Conservation (phyloP, 2,797 vertebrate species). For the Anas bahamensis region DNA sequence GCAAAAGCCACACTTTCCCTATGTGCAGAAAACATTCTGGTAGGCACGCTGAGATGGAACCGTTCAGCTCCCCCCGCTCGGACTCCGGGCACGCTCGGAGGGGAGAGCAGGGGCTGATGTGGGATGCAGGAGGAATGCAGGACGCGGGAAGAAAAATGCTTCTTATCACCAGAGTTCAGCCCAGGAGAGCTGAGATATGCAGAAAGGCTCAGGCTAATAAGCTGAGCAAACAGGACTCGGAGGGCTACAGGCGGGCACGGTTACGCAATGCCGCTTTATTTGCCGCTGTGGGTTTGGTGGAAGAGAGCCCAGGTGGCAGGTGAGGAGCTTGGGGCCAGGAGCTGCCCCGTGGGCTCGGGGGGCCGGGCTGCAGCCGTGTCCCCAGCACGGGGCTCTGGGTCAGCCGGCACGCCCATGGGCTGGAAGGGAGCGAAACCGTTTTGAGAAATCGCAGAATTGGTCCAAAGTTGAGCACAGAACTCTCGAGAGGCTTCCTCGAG, state of each 20-base stretch:
- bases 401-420: rapidly evolving
- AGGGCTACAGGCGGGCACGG: background rate
- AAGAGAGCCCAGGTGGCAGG: background rate
- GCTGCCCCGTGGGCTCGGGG: background rate
- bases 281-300: background rate
- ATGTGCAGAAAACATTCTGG: background rate
- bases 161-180: background rate
- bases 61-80: rapidly evolving
- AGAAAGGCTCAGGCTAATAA: background rate
- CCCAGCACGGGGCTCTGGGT: rapidly evolving
- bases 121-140: slow-evolving; percentile 56
- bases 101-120: background rate
- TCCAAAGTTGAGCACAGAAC: background rate
- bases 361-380: background rate
- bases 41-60: background rate
- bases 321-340: background rate
- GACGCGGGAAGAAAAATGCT: background rate
- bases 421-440: background rate
- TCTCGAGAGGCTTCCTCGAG: background rate
- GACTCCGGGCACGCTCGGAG: background rate
- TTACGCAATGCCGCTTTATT: background rate
- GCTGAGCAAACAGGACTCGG: background rate
- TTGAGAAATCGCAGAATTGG: background rate
- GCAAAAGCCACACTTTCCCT: slow-evolving; percentile 30
- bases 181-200: slow-evolving; percentile 18